phyloP scores from a whole-genome alignment of 2,113 vertebrate species.

The Abramis brama region DNA sequence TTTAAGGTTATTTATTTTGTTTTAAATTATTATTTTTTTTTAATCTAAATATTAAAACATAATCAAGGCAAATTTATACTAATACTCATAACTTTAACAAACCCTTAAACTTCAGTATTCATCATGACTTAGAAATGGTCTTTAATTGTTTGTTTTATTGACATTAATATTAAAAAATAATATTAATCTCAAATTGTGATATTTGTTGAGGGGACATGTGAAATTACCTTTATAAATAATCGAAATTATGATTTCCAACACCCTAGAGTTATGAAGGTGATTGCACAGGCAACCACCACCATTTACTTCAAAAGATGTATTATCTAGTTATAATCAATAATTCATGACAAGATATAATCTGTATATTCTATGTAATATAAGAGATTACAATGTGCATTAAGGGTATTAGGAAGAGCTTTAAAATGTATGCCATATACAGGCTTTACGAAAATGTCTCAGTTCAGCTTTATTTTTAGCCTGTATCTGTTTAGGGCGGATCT shows the following conservation, averaged over 20 bases:
- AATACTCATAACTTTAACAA: background rate
- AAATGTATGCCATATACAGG: background rate
- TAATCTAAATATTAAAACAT: background rate
- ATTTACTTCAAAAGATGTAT: background rate
- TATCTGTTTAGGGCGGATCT: constrained; percentile 27
- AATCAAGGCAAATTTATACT: background rate
- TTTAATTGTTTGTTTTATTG: background rate
- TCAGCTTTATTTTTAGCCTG: constrained; percentile 25
- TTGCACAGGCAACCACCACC: background rate
- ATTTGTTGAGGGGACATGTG: background rate
- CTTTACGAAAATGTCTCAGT: background rate
- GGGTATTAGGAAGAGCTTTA: background rate
- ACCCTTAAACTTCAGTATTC: background rate
- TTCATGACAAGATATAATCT: background rate
- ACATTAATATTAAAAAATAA: background rate
- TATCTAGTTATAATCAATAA: background rate
- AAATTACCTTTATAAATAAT: background rate
- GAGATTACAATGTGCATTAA: background rate
- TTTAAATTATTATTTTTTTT: background rate
- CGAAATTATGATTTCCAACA: background rate
- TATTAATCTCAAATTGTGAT: background rate
- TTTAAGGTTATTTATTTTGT: background rate
- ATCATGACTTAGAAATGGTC: background rate
- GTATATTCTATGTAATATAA: background rate
- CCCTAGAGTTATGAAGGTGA: background rate